Evolutionary conservation across 2,797 vertebrate species (phyloP), one percentile per base, ranked within the genome.

Genomic region (Sebastes itinus): DNA sequence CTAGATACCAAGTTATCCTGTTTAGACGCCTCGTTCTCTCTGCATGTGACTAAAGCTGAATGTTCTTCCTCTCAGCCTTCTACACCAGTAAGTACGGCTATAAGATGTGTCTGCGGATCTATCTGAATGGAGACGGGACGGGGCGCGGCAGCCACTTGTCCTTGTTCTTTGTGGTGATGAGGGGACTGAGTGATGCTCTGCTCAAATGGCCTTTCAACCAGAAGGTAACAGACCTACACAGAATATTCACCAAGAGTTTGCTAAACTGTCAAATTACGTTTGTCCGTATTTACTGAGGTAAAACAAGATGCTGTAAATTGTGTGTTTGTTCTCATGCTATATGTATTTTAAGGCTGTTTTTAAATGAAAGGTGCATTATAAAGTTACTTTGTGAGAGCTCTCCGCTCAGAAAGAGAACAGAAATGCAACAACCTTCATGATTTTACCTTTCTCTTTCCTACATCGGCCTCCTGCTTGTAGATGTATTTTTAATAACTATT

Each of bases 201-300:
- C 96, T 99, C 80, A 97, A 97, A 35, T 99, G 98, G 98, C 98
- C 98, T 67, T 99, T 99, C 90, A 99, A 99, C 93, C 98, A 99
- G 90, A 99, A 99, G 97, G 98, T 98, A 38, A 38, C 12, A 38
- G 12, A 38, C 35, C 35, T 38, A 38, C 35, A 38, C 14, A 46
- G 14, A 46, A 46, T 46, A 46, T 18, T 46, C 42, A 46, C 42
- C 35, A 38, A 38, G 35, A 38, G 35, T 46, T 46, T 46, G 42
- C 42, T 46, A 46, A 16, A 7, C 42, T 16, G 12, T 28, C 30
- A 42, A 13, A 23, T 35, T 35, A 7, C 6, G 0, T 54, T 73
- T 23, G 11, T 52, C 23, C 6, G 27, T n/a, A 33, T 60, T 60
- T 60, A 56, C 54, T 13, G 12, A 33, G 30, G 20, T 49, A 49